These are phyloP conservation scores for Protonibea diacanthus DNA, from an alignment of 2,797 vertebrate genomes.

Conservation along the genomic window DNA sequence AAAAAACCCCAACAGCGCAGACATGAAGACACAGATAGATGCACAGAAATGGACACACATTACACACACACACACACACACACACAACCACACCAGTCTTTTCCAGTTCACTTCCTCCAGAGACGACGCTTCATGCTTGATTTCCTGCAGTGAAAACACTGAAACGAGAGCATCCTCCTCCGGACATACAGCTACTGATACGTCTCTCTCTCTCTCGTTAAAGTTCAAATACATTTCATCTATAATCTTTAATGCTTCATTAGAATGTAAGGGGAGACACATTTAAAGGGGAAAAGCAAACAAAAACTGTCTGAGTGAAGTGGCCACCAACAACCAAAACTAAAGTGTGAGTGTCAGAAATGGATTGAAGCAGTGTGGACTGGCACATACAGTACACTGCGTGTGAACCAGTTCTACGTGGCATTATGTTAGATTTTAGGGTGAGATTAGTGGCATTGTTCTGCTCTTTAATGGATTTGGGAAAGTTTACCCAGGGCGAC, in stretches of 20 bases:
- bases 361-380: neutral
- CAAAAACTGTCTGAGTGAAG: neutral
- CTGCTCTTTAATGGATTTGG: too few relatives aligned
- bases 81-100: conserved; percentile 1
- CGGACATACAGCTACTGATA: conserved; percentile 44
- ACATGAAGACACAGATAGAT: neutral
- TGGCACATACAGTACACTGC: neutral
- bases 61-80: conserved; percentile 10
- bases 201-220: neutral
- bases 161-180: conserved; percentile 45
- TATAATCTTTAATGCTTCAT: neutral
- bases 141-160: conserved; percentile 61
- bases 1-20: neutral
- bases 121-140: conserved; percentile 44
- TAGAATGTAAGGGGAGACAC: neutral
- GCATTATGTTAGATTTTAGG: neutral
- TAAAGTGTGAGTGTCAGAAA: neutral
- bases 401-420: neutral
- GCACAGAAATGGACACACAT: conserved; percentile 6
- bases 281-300: neutral
- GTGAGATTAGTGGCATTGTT: neutral
- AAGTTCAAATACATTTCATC: neutral
- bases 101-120: conserved; percentile 47
- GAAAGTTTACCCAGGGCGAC: too few relatives aligned
- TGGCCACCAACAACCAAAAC: neutral